Conservation (phyloP, 2,113 vertebrate species). For the Mugil cephalus region DNA sequence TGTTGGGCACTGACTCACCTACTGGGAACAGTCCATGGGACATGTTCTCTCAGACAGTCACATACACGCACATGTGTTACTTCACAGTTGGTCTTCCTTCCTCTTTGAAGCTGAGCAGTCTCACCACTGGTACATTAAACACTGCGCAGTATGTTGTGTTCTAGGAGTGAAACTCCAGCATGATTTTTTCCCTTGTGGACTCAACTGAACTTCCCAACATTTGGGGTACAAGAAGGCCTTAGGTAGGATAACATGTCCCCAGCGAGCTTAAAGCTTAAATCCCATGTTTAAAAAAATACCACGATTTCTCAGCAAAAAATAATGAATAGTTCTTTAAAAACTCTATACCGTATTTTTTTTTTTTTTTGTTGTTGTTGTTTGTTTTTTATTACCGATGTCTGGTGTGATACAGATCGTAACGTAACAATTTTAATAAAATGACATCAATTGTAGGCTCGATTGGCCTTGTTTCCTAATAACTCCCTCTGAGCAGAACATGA, state of each 20-base stretch:
- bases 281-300: neutral
- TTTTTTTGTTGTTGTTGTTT: too few species aligned
- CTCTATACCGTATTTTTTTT: too few species aligned
- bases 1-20: slow-evolving; percentile 18
- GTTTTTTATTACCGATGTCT: too few species aligned
- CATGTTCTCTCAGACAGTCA: neutral
- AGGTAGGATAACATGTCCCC: neutral
- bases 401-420: too few species aligned
- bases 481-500: too few species aligned
- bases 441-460: too few species aligned
- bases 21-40: slow-evolving; percentile 15
- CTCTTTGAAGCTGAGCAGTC: slow-evolving; percentile 39
- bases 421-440: too few species aligned
- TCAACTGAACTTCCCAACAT: slow-evolving; percentile 16
- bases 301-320: neutral
- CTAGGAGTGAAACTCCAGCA: slow-evolving; percentile 6
- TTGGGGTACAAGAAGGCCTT: neutral
- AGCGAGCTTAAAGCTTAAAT: too few species aligned
- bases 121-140: slow-evolving; percentile 37
- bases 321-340: too few species aligned
- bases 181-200: slow-evolving; percentile 19
- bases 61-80: neutral
- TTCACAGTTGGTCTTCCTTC: slow-evolving; percentile 17
- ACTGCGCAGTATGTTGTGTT: slow-evolving; percentile 11
- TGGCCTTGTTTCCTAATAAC: too few species aligned